A percentile compares a stretch with the other conserved stretches of the same genome.
Evolutionary conservation across 1,140 invertebrate species (phyloP).

Genomic region (Doryteuthis pealeii): DNA sequence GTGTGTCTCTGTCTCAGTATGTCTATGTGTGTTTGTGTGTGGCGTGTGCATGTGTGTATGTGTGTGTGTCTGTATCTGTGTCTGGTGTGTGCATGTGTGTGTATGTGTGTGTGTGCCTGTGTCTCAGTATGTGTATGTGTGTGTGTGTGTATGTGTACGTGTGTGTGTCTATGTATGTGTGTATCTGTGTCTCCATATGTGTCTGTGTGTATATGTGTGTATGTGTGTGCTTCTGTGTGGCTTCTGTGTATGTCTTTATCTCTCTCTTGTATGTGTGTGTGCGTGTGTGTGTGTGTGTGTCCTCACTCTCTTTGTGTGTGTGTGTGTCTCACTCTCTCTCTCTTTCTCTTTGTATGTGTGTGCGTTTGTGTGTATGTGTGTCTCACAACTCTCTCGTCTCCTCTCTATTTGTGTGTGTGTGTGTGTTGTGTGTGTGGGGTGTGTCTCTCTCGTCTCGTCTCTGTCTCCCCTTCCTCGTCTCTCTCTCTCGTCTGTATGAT

Average conservation of each 20-base stretch:
- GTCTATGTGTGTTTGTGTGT: no score
- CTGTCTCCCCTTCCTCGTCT: no score
- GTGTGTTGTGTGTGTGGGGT: no score
- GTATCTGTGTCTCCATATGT: slow-evolving; percentile 8
- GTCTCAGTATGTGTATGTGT: not conserved
- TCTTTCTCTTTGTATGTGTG: not conserved
- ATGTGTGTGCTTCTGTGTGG: slow-evolving; percentile 12
- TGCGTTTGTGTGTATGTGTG: not conserved
- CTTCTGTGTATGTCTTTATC: no score
- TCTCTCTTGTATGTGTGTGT: no score
- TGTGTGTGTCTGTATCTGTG: no score
- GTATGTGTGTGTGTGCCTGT: not conserved
- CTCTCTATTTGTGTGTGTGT: not conserved
- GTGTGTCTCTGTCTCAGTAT: not conserved
- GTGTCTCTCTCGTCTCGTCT: no score
- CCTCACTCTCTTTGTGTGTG: not conserved
- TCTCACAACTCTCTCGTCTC: not conserved
- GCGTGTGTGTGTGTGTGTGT: not conserved
- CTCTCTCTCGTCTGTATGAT: no score
- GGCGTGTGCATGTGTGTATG: no score
- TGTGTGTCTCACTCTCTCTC: no score
- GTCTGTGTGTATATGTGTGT: slow-evolving; percentile 14
- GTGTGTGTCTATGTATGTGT: slow-evolving; percentile 20
- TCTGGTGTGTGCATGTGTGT: not conserved
- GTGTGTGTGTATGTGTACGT: slow-evolving; percentile 13